Percentiles rank a stretch among this genome's conserved stretches.
Evolutionary conservation across 2,113 vertebrate genomes (phyloP).

Genomic region (Pongo pygmaeus): DNA sequence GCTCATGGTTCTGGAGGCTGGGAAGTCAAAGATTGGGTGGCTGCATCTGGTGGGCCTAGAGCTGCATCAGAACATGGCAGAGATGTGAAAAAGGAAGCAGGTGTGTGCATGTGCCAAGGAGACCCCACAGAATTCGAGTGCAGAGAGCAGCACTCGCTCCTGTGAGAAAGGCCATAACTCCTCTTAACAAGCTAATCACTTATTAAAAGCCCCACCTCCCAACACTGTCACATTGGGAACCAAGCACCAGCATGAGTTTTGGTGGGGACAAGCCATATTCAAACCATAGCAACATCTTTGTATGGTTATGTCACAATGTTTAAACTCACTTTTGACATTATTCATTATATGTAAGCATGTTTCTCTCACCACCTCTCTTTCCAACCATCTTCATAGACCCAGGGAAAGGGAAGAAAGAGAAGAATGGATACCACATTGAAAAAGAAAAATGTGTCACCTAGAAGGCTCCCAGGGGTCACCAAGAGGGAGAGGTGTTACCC

Average conservation of each 20-base stretch:
- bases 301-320: too few relatives aligned
- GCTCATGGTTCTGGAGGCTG: too few relatives aligned
- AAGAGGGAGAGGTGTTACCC: not conserved
- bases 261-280: not conserved
- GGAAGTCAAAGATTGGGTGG: too few relatives aligned
- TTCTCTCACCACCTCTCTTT: not conserved
- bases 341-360: not conserved
- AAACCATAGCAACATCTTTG: not conserved
- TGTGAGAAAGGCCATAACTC: not conserved
- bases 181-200: not conserved
- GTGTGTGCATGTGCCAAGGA: not conserved
- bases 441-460: not conserved
- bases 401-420: not conserved
- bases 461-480: not conserved
- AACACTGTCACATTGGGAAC: not conserved
- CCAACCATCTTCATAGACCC: not conserved
- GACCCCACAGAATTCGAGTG: not conserved
- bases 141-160: not conserved
- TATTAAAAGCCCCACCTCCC: not conserved
- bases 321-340: not conserved
- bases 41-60: not conserved
- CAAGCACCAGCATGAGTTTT: not conserved
- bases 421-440: too few relatives aligned
- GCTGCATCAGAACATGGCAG: not conserved
- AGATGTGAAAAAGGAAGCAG: not conserved